Evolutionary conservation across 2,113 vertebrate genomes (phyloP).

Genomic region (Zeus faber): DNA sequence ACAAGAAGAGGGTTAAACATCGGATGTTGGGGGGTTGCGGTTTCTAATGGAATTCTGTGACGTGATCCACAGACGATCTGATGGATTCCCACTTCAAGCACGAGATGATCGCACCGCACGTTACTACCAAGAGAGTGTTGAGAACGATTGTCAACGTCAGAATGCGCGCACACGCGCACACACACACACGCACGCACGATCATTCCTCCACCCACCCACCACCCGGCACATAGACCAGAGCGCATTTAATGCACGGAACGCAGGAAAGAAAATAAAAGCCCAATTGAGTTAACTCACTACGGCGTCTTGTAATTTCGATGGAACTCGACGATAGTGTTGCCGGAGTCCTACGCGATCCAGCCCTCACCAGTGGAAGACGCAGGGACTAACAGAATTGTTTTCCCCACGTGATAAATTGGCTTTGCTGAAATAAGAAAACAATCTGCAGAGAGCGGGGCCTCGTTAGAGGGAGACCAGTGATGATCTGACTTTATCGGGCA

Average conservation of each 20-base stretch:
- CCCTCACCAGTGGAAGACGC: conserved; percentile 25
- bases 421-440: conserved; percentile 43
- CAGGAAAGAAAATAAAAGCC: conserved; percentile 10
- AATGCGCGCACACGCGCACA: not conserved
- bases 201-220: not conserved
- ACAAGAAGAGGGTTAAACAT: no score
- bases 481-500: conserved; percentile 48
- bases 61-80: no score
- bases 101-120: no score
- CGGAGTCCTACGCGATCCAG: conserved; percentile 19
- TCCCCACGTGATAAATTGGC: conserved; percentile 44
- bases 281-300: conserved; percentile 33
- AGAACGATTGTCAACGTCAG: no score
- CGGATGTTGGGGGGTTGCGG: no score
- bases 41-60: no score
- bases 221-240: not conserved
- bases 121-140: no score
- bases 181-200: conserved; percentile 3
- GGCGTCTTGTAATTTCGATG: conserved; percentile 30
- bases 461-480: conserved; percentile 48
- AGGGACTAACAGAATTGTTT: conserved; percentile 37
- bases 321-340: conserved; percentile 26
- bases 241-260: not conserved
- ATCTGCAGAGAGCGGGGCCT: conserved; percentile 46
- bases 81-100: no score